Evolutionary conservation across 1,140 invertebrate genomes (phyloP).

Genomic region (Vollenhovia emeryi): DNA sequence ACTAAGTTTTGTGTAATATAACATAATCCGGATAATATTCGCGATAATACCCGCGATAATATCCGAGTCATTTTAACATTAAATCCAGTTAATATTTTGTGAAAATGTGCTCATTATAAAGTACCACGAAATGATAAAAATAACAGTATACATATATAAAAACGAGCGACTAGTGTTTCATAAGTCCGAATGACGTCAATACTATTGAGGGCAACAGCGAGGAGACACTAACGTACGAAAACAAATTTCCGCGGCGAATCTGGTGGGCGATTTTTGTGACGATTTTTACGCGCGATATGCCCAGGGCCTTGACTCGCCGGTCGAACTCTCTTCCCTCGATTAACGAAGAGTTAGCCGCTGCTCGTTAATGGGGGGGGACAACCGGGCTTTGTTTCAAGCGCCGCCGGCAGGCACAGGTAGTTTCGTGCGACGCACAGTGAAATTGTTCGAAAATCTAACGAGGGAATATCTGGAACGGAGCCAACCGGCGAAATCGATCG

Average conservation of each 20-base stretch:
- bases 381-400: conserved; percentile 16
- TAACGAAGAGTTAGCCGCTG: conserved; percentile 22
- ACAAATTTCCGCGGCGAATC: not conserved
- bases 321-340: not conserved
- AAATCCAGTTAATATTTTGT: not conserved
- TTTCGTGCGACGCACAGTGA: conserved; percentile 44
- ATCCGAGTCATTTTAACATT: not conserved
- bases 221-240: not conserved
- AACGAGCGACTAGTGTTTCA: not conserved
- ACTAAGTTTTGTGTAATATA: not conserved
- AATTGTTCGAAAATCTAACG: conserved; percentile 73
- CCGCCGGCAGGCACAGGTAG: not conserved
- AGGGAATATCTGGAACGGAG: conserved; percentile 65
- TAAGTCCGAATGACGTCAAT: conserved; percentile 1
- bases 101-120: not conserved
- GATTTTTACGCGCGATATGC: not conserved
- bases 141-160: not conserved
- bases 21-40: not conserved
- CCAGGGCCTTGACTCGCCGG: not conserved
- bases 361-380: not conserved
- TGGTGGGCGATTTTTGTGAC: not conserved
- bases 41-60: not conserved
- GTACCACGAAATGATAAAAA: not conserved
- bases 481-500: conserved; percentile 74
- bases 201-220: not conserved